phyloP scores from a whole-genome alignment of 2,113 vertebrate genomes.

The Potamarius usumacintae region DNA sequence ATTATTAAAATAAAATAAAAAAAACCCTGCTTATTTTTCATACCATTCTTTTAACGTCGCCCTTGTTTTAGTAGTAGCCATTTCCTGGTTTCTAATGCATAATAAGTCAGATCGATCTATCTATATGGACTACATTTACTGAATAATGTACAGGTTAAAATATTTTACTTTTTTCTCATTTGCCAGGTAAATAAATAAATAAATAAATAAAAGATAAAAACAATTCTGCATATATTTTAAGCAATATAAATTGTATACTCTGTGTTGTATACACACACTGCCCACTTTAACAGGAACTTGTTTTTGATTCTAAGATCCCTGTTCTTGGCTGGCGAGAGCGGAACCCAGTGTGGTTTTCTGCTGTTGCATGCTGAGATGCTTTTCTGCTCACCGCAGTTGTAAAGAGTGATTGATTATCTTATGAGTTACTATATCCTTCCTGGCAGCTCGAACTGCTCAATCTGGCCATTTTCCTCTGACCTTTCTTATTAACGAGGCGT shows the following conservation, averaged over 20 bases:
- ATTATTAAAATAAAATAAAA: conserved; percentile 64
- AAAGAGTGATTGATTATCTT: too few relatives aligned
- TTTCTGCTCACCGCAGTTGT: too few relatives aligned
- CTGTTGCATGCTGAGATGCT: too few relatives aligned
- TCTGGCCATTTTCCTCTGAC: too few relatives aligned
- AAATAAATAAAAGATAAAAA: neutral
- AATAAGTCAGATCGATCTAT: neutral
- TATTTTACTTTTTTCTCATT: neutral
- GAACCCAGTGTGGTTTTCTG: too few relatives aligned
- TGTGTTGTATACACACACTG: neutral
- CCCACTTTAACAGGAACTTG: too few relatives aligned
- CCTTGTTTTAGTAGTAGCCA: neutral
- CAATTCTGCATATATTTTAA: neutral
- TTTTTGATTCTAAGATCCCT: too few relatives aligned
- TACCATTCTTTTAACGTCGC: neutral
- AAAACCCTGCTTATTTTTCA: conserved; percentile 62
- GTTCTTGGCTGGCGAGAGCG: too few relatives aligned
- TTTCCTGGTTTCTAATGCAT: neutral
- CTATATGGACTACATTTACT: too few relatives aligned
- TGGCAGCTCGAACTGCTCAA: too few relatives aligned
- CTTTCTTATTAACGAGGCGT: too few relatives aligned
- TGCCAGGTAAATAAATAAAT: neutral
- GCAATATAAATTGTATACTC: neutral
- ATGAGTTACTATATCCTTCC: too few relatives aligned
- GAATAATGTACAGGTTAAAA: neutral